phyloP scores from a whole-genome alignment of 2,113 vertebrate species.

The Dermatemys mawii region DNA sequence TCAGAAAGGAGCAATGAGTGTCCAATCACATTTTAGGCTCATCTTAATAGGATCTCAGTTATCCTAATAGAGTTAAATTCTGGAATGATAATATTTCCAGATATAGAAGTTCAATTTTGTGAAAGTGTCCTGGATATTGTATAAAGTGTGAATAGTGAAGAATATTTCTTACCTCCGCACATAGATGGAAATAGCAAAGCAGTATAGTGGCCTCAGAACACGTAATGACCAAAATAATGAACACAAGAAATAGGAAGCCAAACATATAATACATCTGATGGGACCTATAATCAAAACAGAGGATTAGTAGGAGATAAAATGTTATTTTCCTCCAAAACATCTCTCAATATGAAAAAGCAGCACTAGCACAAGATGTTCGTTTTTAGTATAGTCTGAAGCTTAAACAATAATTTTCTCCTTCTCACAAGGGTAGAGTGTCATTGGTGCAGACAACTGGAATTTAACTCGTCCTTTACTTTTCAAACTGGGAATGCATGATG shows the following conservation, averaged over 20 bases:
- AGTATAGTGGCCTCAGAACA: slow-evolving; percentile 98
- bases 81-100: neutral
- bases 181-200: slow-evolving; percentile 98
- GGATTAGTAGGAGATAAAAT: neutral
- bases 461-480: neutral
- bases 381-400: neutral
- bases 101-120: neutral
- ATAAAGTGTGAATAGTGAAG: neutral
- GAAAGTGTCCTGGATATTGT: neutral
- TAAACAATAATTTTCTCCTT: neutral
- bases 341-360: neutral
- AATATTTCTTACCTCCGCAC: slow-evolving; percentile 89
- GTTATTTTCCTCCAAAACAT: neutral
- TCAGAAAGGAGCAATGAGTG: neutral
- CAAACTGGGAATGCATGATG: neutral
- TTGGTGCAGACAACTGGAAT: neutral
- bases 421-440: neutral
- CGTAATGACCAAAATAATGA: slow-evolving; percentile 98
- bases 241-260: slow-evolving; percentile 98
- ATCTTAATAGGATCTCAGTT: neutral
- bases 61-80: neutral
- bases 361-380: neutral
- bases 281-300: slow-evolving; percentile 84
- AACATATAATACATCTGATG: slow-evolving; percentile 99
- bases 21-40: neutral